Base-by-base conservation (phyloP, 30 jellyfish, hydroid and myxozoan genomes). In the Sanderia malayensis region DNA sequence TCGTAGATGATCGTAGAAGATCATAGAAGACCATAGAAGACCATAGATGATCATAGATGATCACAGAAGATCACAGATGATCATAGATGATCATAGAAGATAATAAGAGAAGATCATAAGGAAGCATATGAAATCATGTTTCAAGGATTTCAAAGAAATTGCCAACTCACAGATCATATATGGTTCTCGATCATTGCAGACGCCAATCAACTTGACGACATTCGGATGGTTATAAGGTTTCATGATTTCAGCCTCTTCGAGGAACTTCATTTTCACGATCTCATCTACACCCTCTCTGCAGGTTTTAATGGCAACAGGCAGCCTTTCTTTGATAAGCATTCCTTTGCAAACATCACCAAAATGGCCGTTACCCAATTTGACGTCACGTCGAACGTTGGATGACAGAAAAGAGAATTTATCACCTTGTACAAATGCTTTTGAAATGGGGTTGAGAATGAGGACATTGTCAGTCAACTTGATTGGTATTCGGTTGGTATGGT, bases 201-300 rank as follows among this genome's bases (percentile, higher is more conserved):
- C 92, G 28, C 97, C 97, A 77, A 89, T 77, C 69, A 89, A 62
- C 18, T 67, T 78, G 45, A 89, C 80, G 33, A 89, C 95, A 83
- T 89, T 89, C 32, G 78, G 81, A 58, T 89, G 97, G 55, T 67
- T 61, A 64, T 93, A 89, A 31, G 97, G 95, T 29, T 82, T 89
- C 97, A 89, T 89, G 19, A 89, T 89, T 30, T 89, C 95, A 6
- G 97, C 97, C 57, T 89, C 97, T 45, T 75, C 94, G 23, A 89
- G 45, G 41, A 89, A 89, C 85, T 81, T 68, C 22, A 44, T 76
- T 66, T 82, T 82, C 29, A 28, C 61, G 1, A 47, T 45, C 4
- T 63, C 97, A 68, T 71, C 94, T 0, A 59, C 89, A 22, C 81
- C 84, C 25, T 59, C 86, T 63, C 73, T 59, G 61, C 97, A 89